phyloP scores from a whole-genome alignment of 2,888 invertebrate genomes.

The Pyralis farinalis region DNA sequence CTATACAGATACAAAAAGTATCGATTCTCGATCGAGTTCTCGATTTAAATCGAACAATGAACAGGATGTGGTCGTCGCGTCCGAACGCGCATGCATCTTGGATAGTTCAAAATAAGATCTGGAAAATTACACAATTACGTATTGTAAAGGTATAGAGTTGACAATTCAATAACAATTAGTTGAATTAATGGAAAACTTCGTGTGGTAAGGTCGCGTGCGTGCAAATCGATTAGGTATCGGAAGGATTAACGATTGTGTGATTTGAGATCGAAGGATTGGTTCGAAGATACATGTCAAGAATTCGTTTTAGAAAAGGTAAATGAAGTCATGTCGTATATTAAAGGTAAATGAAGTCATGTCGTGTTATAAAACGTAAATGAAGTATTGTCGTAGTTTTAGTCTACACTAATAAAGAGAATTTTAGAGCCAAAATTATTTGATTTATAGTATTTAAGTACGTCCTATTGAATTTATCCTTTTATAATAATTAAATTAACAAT shows the following conservation, averaged over 20 bases:
- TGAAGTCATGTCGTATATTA: no score
- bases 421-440: no score
- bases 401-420: no score
- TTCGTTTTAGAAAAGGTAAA: no score
- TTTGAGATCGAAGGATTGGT: slow-evolving; percentile 40
- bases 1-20: slow-evolving; percentile 37
- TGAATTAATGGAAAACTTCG: slow-evolving; percentile 15
- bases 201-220: slow-evolving; percentile 52
- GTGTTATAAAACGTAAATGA: no score
- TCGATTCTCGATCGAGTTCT: slow-evolving; percentile 36
- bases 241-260: slow-evolving; percentile 41
- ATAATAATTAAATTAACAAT: no score
- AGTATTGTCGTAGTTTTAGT: no score
- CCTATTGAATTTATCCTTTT: no score
- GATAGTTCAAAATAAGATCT: slow-evolving; percentile 14
- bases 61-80: slow-evolving; percentile 58
- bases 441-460: no score
- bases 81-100: slow-evolving; percentile 42
- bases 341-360: no score
- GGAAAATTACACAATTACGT: slow-evolving; percentile 2
- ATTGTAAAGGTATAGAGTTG: slow-evolving; percentile 7
- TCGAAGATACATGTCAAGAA: slow-evolving; percentile 34
- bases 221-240: slow-evolving; percentile 59
- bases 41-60: slow-evolving; percentile 51
- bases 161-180: slow-evolving; percentile 10